Evolutionary conservation across 2,888 invertebrate genomes (phyloP).

Genomic region (Diaprepes abbreviatus): DNA sequence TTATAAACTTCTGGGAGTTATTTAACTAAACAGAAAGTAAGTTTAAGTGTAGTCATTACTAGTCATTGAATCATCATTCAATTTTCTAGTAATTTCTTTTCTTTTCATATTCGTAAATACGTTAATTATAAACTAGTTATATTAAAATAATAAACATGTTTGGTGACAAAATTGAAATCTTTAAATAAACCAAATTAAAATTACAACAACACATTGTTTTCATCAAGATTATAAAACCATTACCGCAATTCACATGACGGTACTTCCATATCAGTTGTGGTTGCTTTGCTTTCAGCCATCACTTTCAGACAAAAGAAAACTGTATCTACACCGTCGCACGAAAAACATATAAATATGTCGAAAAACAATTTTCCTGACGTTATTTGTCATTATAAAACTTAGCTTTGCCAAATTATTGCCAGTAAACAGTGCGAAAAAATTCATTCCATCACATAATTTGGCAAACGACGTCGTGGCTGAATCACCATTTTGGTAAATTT

Average conservation of each 20-base stretch:
- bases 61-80: too few species aligned
- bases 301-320: slow-evolving; percentile 24
- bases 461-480: slow-evolving; percentile 37
- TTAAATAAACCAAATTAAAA: not conserved
- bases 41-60: too few species aligned
- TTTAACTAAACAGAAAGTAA: too few species aligned
- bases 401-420: slow-evolving; percentile 36
- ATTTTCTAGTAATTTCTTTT: too few species aligned
- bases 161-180: not conserved
- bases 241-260: slow-evolving; percentile 23
- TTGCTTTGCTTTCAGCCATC: not conserved
- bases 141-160: too few species aligned
- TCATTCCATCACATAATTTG: slow-evolving; percentile 49
- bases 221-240: slow-evolving; percentile 31
- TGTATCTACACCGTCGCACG: slow-evolving; percentile 21
- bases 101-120: too few species aligned
- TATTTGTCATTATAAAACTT: slow-evolving; percentile 45
- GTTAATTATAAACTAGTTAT: too few species aligned
- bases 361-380: slow-evolving; percentile 45
- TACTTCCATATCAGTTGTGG: slow-evolving; percentile 7
- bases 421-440: slow-evolving; percentile 41
- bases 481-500: slow-evolving; percentile 43
- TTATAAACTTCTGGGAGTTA: too few species aligned
- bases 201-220: slow-evolving; percentile 13
- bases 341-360: slow-evolving; percentile 45